A percentile compares a stretch with the other conserved stretches of the same genome.
Conservation (phyloP, 1,140 invertebrate species). For the Aphidius ervi region DNA sequence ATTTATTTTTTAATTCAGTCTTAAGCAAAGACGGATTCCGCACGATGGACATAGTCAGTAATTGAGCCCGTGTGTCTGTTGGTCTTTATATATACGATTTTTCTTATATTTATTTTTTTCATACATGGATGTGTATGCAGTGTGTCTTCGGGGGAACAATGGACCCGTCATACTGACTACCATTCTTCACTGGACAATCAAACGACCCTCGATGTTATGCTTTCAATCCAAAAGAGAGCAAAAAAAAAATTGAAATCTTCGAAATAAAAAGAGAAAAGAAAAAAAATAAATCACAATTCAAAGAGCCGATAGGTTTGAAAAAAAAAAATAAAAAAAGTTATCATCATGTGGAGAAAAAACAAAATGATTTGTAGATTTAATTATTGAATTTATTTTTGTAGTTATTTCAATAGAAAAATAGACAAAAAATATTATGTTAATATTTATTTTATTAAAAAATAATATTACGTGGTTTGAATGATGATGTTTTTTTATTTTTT, state of each 20-base stretch:
- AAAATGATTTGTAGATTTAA: not conserved
- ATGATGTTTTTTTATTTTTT: no score
- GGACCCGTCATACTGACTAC: conserved; percentile 12
- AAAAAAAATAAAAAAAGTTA: no score
- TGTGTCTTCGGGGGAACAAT: conserved; percentile 1
- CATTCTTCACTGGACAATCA: conserved; percentile 14
- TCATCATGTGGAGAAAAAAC: not conserved
- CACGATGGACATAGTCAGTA: conserved; percentile 6
- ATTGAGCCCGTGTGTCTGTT: conserved; percentile 8
- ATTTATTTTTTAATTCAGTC: no score
- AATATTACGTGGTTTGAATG: no score
- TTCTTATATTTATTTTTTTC: no score
- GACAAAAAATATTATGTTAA: no score
- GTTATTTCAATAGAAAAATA: no score
- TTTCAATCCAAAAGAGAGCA: not conserved
- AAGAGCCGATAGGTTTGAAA: no score
- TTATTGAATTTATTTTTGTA: no score
- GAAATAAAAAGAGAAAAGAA: not conserved
- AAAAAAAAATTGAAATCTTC: conserved; percentile 1
- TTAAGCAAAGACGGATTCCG: not conserved
- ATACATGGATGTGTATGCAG: conserved; percentile 1
- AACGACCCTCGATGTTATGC: not conserved
- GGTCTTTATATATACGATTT: no score
- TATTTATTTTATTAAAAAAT: no score
- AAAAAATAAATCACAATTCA: no score